These are phyloP conservation scores for Calidris pugnax DNA, from an alignment of 2,113 vertebrate genomes.

Conservation along the genomic window DNA sequence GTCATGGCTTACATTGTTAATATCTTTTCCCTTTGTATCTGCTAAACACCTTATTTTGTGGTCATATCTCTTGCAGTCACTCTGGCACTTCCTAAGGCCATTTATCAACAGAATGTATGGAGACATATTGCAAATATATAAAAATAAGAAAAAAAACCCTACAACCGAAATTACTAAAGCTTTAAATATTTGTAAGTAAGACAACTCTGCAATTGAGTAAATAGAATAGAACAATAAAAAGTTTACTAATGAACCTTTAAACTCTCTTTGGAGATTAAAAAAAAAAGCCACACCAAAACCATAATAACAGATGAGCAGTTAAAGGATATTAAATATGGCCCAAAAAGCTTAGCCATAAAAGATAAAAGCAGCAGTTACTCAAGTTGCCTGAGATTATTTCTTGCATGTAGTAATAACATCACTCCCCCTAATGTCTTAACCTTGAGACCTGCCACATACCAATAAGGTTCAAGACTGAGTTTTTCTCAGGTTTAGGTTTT, in stretches of 20 bases:
- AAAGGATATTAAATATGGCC: conserved; percentile 15
- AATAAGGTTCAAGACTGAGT: neutral
- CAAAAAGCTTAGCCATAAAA: neutral
- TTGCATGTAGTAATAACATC: neutral
- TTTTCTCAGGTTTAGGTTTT: neutral
- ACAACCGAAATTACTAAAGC: neutral
- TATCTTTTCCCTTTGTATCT: neutral
- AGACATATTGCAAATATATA: neutral
- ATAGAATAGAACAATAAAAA: conserved; percentile 4
- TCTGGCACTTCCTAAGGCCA: neutral
- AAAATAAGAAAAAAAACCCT: neutral
- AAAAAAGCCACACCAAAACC: neutral
- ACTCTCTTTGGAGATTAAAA: neutral
- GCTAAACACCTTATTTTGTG: neutral
- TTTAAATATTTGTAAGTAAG: neutral
- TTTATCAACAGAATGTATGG: neutral
- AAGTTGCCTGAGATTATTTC: neutral
- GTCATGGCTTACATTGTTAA: neutral
- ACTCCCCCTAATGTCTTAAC: neutral
- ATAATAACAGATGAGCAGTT: conserved; percentile 23
- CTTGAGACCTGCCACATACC: neutral
- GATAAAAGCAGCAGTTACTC: conserved; percentile 41
- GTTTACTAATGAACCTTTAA: conserved; percentile 26
- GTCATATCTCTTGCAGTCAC: neutral
- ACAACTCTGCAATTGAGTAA: neutral